Evolutionary conservation across 2,797 vertebrate genomes (phyloP).

Genomic region (Falco rusticolus): DNA sequence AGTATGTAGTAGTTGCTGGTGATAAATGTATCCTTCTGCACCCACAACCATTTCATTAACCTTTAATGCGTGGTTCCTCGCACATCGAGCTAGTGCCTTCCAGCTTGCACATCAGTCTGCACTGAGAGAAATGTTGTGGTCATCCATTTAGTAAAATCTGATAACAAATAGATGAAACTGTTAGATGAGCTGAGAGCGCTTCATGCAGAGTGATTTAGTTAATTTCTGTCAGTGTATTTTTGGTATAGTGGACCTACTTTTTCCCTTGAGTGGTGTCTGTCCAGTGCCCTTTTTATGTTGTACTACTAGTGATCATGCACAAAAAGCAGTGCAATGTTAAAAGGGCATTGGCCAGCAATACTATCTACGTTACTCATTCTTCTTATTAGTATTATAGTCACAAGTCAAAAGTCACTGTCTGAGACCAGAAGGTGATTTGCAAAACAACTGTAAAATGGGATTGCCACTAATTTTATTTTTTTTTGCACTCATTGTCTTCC

Average conservation of each 20-base stretch:
- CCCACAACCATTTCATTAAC: neutral
- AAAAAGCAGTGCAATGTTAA: conserved; percentile 89
- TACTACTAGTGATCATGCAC: conserved; percentile 82
- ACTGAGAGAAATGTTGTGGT: neutral
- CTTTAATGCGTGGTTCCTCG: neutral
- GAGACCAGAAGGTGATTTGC: neutral
- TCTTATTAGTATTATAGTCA: neutral
- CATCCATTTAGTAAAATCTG: neutral
- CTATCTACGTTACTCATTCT: neutral
- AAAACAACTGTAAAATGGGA: neutral
- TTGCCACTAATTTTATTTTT: neutral
- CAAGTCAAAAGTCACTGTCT: neutral
- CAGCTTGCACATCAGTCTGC: neutral
- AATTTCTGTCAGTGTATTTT: neutral
- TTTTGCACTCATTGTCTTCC: neutral
- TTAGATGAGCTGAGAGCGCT: neutral
- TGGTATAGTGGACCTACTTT: neutral
- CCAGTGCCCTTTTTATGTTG: conserved; percentile 87
- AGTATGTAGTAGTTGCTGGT: neutral
- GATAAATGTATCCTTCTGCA: neutral
- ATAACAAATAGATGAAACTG: neutral
- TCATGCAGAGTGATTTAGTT: neutral
- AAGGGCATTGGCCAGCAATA: conserved; percentile 86
- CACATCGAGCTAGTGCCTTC: neutral
- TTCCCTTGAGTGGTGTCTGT: conserved; percentile 71